Evolutionary conservation across 2,113 vertebrate species (phyloP).

Genomic region (Nanger granti): DNA sequence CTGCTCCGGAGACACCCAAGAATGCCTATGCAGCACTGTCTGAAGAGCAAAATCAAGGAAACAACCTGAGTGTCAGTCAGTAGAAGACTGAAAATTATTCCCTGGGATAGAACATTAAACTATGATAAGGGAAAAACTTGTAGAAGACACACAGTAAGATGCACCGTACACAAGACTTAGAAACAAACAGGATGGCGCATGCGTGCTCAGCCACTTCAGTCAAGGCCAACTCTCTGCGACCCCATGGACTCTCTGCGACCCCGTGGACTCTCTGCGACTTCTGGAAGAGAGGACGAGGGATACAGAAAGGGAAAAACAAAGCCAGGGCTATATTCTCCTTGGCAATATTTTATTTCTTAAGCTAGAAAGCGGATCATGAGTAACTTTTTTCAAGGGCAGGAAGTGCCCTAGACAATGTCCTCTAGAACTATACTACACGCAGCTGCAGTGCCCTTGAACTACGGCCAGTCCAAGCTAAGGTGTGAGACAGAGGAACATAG

Average conservation of each 20-base stretch:
- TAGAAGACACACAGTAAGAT: background rate
- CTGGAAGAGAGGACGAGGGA: background rate
- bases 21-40: background rate
- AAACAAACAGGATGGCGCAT: fast-evolving
- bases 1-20: background rate
- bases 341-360: background rate
- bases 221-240: background rate
- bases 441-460: background rate
- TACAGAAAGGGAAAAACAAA: background rate
- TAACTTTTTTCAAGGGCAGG: background rate
- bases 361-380: background rate
- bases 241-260: background rate
- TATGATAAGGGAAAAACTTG: background rate
- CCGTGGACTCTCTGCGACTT: background rate
- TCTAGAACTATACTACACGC: background rate
- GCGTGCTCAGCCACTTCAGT: background rate
- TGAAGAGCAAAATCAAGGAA: background rate
- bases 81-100: background rate
- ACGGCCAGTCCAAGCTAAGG: background rate
- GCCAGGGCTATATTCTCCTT: background rate
- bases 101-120: background rate
- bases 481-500: background rate
- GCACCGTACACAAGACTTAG: background rate
- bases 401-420: background rate
- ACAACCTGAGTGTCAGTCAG: background rate